These are phyloP conservation scores for Stomatorhinus ivindoensis DNA, from an alignment of 2,113 vertebrate species.

Conservation along the genomic window DNA sequence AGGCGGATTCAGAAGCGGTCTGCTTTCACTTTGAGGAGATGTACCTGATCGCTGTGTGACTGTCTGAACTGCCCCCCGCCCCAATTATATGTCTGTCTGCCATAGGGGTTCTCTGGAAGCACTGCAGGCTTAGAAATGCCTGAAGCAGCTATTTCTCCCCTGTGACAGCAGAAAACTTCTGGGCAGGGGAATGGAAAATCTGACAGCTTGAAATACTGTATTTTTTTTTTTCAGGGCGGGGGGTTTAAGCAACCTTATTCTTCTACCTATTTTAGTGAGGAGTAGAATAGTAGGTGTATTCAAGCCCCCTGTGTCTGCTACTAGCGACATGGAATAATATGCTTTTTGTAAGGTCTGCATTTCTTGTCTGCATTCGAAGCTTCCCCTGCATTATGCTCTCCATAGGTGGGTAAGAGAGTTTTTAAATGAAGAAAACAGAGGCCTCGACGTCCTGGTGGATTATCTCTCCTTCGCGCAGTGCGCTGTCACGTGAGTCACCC, in stretches of 20 bases:
- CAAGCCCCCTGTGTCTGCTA: neutral
- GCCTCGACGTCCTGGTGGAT: conserved; percentile 89
- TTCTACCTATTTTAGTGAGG: neutral
- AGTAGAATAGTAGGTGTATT: neutral
- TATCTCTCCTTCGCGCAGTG: conserved; percentile 96
- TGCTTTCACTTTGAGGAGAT: neutral
- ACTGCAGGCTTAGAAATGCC: neutral
- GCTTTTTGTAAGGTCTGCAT: neutral
- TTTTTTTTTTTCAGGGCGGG: neutral
- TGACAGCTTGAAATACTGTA: neutral
- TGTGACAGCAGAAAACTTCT: neutral
- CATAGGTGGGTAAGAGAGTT: conserved; percentile 94
- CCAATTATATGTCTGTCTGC: neutral
- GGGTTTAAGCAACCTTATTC: neutral
- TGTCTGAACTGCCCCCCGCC: neutral
- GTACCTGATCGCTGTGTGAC: neutral
- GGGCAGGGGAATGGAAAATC: neutral
- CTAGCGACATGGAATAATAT: neutral
- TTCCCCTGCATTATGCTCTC: neutral
- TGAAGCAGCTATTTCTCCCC: neutral
- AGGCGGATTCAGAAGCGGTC: neutral
- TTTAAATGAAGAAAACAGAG: conserved; percentile 94
- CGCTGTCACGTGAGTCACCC: conserved; percentile 84
- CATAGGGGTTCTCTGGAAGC: neutral
- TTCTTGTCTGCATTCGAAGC: neutral